Base-by-base conservation (phyloP, 2,113 vertebrate species). In the Ranitomeya variabilis region DNA sequence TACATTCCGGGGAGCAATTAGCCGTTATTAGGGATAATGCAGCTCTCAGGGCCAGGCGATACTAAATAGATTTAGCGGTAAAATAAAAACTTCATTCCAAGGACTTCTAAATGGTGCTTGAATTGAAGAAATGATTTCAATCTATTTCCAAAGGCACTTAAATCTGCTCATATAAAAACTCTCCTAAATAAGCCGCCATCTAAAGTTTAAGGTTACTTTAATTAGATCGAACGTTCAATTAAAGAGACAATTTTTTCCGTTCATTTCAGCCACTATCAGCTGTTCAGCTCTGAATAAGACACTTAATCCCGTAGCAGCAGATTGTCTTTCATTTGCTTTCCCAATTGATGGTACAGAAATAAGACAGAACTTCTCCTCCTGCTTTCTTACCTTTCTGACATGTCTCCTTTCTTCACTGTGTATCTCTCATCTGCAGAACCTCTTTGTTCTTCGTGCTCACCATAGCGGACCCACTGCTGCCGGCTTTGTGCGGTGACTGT, bases 371-470 rank as follows among this genome's bases (percentile, higher is more conserved):
- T 55, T 89, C 84, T 92, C 92, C 88, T 88, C 57, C 59, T 89
- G 92, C 91, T 13, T 90, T 81, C 96, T 92, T 95, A 98, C 97
- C 98, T 98, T 95, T 96, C 94, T 60, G 95, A 98, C 98, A 98
- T 98, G 95, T 95, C 95, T 96, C 91, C 91, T 10, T 91, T 90
- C 37, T 90, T 93, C 92, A 89, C 92, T 86, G 82, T 86, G 81
- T 86, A 91, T 90, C 85, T 83, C 15, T 88, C 62, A 79, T 77
- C 92, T 91, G 91, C 89, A 91, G 90, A 87, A 83, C 86, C 90
- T 89, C 86, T 90, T 90, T 92, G 79, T 89, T 74, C 80, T 89
- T 2, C 0, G 1, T 85, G 64, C 78, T 89, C 67, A 90, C 23
- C 83, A 89, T 6, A 59, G 86, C 16, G 21, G 16, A 66, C 71